Percentiles rank a stretch among this genome's conserved stretches.
These are phyloP conservation scores for Mobula birostris DNA, from an alignment of 2,113 vertebrate genomes.

Conservation along the genomic window DNA sequence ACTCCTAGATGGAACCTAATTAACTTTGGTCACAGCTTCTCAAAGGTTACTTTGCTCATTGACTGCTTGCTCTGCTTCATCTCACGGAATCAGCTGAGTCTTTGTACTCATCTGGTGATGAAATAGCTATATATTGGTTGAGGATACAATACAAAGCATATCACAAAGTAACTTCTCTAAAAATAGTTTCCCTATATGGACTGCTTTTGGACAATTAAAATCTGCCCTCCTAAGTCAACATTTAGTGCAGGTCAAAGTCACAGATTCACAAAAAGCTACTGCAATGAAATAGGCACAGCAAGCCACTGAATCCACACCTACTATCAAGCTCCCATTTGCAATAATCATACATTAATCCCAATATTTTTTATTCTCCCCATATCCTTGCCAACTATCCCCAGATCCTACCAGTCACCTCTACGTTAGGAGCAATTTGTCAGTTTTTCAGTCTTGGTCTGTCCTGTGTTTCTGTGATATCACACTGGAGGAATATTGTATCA, in stretches of 20 bases:
- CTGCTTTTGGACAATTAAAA: constrained; percentile 5
- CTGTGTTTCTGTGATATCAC: too few species aligned
- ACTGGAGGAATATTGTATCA: too few species aligned
- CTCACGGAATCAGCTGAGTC: neutral
- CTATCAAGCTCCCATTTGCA: too few species aligned
- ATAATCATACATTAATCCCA: too few species aligned
- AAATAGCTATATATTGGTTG: neutral
- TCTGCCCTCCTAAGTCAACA: neutral
- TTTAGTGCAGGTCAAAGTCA: neutral
- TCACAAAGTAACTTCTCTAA: neutral
- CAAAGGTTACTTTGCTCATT: neutral
- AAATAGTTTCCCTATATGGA: neutral
- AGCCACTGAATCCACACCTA: too few species aligned
- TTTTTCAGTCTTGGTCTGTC: too few species aligned
- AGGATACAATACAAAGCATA: neutral
- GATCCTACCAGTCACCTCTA: too few species aligned
- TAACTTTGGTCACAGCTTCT: neutral
- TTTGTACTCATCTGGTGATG: neutral
- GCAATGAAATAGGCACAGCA: too few species aligned
- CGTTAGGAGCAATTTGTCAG: too few species aligned
- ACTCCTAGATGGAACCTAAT: neutral
- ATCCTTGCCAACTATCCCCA: too few species aligned
- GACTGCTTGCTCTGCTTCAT: neutral
- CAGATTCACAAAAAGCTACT: too few species aligned
- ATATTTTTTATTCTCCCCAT: too few species aligned